phyloP scores from a whole-genome alignment of 2,113 vertebrate species.

The Eurystomus gularis region DNA sequence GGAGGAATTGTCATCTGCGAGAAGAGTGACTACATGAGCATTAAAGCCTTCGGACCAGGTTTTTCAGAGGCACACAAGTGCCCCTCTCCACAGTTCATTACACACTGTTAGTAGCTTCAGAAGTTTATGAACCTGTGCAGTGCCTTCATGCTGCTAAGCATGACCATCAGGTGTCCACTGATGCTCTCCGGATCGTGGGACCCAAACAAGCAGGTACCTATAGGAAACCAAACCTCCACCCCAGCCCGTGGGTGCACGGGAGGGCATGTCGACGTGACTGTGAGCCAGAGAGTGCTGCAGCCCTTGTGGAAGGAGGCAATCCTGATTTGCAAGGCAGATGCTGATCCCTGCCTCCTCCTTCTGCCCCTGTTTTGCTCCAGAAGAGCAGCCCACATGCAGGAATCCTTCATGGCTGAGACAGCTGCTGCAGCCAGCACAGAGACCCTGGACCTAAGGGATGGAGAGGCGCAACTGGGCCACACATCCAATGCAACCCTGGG shows the following conservation, averaged over 20 bases:
- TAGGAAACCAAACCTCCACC: not conserved
- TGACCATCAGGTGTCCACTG: not conserved
- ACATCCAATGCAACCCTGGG: rapidly evolving
- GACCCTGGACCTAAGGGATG: not conserved
- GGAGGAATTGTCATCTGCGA: rapidly evolving
- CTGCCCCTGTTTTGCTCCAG: not conserved
- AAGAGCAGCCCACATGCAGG: rapidly evolving
- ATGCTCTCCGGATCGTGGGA: not conserved
- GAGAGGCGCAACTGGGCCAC: not conserved
- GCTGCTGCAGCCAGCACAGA: not conserved
- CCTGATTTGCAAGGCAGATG: not conserved
- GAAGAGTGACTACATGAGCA: not conserved
- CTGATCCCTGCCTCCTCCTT: not conserved
- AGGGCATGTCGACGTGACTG: not conserved
- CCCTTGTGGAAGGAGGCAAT: not conserved
- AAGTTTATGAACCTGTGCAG: not conserved
- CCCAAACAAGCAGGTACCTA: rapidly evolving
- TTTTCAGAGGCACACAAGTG: not conserved
- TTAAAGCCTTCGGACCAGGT: not conserved
- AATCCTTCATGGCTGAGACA: not conserved
- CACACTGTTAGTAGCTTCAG: not conserved
- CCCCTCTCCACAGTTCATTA: not conserved
- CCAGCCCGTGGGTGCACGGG: not conserved
- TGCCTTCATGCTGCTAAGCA: not conserved
- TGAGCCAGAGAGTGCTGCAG: not conserved